These are phyloP conservation scores for human DNA, from an alignment of 2,113 vertebrate genomes.

Conservation along the genomic window DNA sequence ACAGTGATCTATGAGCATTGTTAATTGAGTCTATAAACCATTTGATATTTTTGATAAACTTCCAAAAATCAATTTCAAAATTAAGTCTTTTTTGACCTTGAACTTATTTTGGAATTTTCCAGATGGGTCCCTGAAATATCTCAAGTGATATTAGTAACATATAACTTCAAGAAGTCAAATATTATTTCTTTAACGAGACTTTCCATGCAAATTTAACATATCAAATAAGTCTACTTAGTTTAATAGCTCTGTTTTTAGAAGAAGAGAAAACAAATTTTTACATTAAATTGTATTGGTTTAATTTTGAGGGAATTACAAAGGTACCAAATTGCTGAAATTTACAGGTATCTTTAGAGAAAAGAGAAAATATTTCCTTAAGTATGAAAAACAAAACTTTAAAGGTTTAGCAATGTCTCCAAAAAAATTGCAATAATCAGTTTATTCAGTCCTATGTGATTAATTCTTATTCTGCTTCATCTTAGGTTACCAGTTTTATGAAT, in stretches of 20 bases:
- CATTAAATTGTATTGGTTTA: too few species aligned
- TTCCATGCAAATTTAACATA: neutral
- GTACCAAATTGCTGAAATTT: neutral
- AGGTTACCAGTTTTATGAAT: neutral
- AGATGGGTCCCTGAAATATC: neutral
- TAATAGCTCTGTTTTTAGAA: neutral
- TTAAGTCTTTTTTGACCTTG: neutral
- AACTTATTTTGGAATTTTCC: neutral
- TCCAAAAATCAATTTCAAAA: neutral
- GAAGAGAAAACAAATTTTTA: too few species aligned
- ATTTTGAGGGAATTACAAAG: too few species aligned
- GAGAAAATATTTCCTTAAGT: neutral
- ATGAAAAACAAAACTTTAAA: neutral
- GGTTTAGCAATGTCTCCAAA: neutral
- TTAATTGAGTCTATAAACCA: neutral
- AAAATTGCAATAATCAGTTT: neutral
- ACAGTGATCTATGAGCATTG: neutral
- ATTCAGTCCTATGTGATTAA: neutral
- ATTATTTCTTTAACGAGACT: neutral
- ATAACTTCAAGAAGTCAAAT: neutral
- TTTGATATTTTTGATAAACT: neutral
- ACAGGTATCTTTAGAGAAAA: neutral
- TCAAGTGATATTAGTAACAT: neutral
- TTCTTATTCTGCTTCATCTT: neutral
- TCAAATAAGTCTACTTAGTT: neutral